phyloP scores from a whole-genome alignment of 2,113 vertebrate genomes.

The Odocoileus hemionus region DNA sequence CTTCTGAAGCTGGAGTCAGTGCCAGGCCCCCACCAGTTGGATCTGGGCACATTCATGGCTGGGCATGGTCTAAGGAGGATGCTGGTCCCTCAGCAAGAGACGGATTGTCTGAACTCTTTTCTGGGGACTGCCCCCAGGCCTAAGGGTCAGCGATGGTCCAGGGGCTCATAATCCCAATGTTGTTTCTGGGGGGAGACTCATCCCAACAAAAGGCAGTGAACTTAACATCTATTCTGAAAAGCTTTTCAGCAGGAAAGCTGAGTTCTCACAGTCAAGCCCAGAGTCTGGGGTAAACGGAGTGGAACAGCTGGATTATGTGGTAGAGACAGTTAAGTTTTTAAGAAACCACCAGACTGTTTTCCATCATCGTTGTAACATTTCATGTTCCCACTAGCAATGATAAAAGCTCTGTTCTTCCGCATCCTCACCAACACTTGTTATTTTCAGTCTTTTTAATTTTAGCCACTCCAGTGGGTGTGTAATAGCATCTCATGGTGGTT shows the following conservation, averaged over 20 bases:
- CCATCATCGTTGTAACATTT: not conserved
- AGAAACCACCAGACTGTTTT: not conserved
- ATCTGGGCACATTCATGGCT: not conserved
- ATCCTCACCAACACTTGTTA: slow-evolving; percentile 50
- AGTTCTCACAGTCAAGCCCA: not conserved
- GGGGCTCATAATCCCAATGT: not conserved
- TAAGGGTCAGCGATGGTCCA: not conserved
- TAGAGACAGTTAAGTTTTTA: no score
- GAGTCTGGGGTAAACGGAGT: not conserved
- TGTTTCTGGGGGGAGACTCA: not conserved
- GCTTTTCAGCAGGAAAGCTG: not conserved
- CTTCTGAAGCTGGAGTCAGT: not conserved
- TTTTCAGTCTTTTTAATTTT: slow-evolving; percentile 53
- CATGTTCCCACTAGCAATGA: not conserved
- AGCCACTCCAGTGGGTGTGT: not conserved
- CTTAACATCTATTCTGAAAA: not conserved
- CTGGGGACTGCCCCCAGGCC: not conserved
- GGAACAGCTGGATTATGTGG: rapidly evolving
- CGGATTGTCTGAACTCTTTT: not conserved
- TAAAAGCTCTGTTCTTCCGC: not conserved
- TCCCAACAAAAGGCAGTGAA: not conserved
- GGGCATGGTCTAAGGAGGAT: not conserved
- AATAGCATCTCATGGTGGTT: not conserved
- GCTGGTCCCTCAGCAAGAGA: not conserved
- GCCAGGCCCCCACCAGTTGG: not conserved